Percentiles rank a stretch among this genome's conserved stretches.
Conservation (phyloP, 2,888 invertebrate species). For the Chrysolina haemoptera region DNA sequence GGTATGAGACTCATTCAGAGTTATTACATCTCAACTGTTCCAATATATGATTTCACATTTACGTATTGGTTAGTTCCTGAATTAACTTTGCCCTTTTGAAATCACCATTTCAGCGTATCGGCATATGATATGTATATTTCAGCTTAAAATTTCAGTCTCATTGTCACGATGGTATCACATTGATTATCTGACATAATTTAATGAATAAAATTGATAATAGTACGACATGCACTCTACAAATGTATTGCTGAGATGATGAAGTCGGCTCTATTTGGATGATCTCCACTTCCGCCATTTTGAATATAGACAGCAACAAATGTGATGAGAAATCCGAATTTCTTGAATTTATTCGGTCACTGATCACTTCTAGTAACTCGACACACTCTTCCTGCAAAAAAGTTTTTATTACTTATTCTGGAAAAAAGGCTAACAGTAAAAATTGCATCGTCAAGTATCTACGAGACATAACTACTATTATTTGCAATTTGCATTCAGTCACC, state of each 20-base stretch:
- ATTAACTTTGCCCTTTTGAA: background rate
- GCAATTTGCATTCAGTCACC: too few species aligned
- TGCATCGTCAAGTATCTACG: too few species aligned
- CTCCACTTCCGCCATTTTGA: conserved; percentile 94
- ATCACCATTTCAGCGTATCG: conserved; percentile 40
- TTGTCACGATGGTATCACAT: conserved; percentile 64
- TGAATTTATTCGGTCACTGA: conserved; percentile 88
- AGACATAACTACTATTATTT: too few species aligned
- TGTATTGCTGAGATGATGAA: conserved; percentile 64
- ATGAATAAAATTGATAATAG: conserved; percentile 53
- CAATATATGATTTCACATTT: too few species aligned
- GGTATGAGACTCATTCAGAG: too few species aligned
- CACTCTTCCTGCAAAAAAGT: conserved; percentile 83
- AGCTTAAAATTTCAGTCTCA: conserved; percentile 56
- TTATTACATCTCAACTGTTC: too few species aligned
- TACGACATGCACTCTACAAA: conserved; percentile 49
- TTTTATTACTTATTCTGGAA: conserved; percentile 24
- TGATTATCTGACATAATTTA: conserved; percentile 39
- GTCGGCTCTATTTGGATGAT: conserved; percentile 84
- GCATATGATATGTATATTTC: conserved; percentile 51
- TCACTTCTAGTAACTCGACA: conserved; percentile 83
- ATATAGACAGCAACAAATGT: conserved; percentile 89
- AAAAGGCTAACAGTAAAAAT: too few species aligned
- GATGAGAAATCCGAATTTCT: conserved; percentile 89
- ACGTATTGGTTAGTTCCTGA: background rate